Evolutionary conservation across 1,140 invertebrate species (phyloP), one percentile per base, ranked within the genome.

Genomic region (Sitodiplosis mosellana): DNA sequence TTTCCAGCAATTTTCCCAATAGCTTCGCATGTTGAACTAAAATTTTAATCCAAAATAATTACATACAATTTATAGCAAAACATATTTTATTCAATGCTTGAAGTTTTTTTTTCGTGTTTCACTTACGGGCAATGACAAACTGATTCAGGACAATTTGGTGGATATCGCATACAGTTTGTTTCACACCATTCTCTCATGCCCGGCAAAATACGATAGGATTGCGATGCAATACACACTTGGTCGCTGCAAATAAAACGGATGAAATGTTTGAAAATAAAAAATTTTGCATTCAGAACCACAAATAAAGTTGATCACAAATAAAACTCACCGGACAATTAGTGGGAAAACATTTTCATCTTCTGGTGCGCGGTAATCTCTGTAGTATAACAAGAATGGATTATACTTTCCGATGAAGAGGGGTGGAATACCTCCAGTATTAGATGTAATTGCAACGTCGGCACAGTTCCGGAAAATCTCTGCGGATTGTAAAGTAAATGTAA

Each of bases 381-480:
- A 84, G 61, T 81, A 86, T 0, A 86, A 65, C 20, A 82, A 59
- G 66, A 78, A 85, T 6, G 83, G 81, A 55, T 83, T 83, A 15
- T 70, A 63, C 47, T 73, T 62, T 19, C 68, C 70, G 2, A 72
- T 69, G 49, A 83, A 81, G 48, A 74, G 61, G 10, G 78, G 77
- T 17, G 74, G 75, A 5, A 76, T 63, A 11, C 80, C 81, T 5
- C 78, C 78, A 2, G 80, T 81, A 53, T 75, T 85, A 2, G 83
- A 83, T 1, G 81, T 68, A 43, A 91, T 81, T 33, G 72, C 75
- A 37, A 91, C 73, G 58, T 92, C 87, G 0, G 87, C 87, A 58
- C 87, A 91, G 57, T 89, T 90, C 40, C 83, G 70, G 60, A 90
- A 92, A 0, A 83, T 88, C 66, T 92, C 87, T 40, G 37, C 7